Conservation (phyloP, 2,113 vertebrate species). For the Cricetomys ansorgei region DNA sequence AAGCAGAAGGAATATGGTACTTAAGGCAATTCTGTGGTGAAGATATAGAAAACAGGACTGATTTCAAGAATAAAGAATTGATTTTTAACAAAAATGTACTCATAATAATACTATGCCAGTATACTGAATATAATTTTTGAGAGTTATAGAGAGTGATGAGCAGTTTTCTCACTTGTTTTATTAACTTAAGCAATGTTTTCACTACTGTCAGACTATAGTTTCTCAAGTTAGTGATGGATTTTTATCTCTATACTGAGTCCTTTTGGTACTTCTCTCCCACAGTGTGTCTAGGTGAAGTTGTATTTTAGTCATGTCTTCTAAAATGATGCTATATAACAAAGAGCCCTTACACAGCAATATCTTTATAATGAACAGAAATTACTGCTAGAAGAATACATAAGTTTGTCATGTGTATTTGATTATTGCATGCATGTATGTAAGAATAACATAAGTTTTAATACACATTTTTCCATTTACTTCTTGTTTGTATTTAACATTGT, state of each 20-base stretch:
- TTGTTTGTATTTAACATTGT: not conserved
- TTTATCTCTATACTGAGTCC: not conserved
- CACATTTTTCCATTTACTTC: not conserved
- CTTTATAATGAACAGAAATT: not conserved
- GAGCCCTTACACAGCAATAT: rapidly evolving
- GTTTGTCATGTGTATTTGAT: not conserved
- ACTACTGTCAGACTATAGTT: not conserved
- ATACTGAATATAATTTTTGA: not conserved
- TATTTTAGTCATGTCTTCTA: not conserved
- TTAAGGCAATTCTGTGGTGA: no score
- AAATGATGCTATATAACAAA: not conserved
- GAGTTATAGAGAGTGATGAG: not conserved
- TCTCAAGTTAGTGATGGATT: not conserved
- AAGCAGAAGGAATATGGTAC: not conserved
- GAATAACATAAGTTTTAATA: not conserved
- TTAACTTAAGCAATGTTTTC: not conserved
- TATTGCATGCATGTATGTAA: not conserved
- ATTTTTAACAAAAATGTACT: not conserved
- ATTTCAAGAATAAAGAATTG: not conserved
- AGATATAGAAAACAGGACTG: not conserved
- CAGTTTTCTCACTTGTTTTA: not conserved
- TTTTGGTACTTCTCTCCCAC: not conserved
- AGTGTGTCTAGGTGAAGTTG: not conserved
- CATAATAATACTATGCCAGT: not conserved
- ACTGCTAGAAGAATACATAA: not conserved